phyloP scores from a whole-genome alignment of 2,888 invertebrate species.

The Arge pagana region DNA sequence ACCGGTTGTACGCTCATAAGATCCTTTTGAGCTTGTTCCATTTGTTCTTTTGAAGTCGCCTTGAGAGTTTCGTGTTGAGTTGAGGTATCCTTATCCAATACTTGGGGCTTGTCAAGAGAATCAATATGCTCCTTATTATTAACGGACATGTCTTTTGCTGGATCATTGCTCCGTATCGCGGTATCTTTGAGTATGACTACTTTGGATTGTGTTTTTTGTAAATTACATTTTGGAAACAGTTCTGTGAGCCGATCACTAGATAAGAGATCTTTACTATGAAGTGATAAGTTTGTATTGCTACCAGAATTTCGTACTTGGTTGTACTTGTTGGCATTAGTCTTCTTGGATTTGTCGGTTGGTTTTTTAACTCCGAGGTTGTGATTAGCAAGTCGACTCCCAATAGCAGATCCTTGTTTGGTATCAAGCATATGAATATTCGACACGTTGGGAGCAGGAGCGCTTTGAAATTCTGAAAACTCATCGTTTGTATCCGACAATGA shows the following conservation, averaged over 20 bases:
- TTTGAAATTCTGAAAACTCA: constrained; percentile 62
- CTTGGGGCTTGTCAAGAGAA: neutral
- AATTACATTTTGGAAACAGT: constrained; percentile 54
- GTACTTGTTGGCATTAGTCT: constrained; percentile 29
- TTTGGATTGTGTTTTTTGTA: constrained; percentile 50
- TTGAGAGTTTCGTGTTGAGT: constrained; percentile 4
- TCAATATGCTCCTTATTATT: neutral
- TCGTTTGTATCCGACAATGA: constrained; percentile 43
- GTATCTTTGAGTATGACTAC: constrained; percentile 55
- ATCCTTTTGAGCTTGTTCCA: constrained; percentile 40
- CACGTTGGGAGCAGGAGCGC: constrained; percentile 44
- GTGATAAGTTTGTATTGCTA: constrained; percentile 15
- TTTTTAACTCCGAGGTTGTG: constrained; percentile 58
- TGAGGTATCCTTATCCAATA: neutral
- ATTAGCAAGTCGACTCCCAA: constrained; percentile 59
- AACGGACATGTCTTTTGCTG: constrained; percentile 24
- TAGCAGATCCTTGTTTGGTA: constrained; percentile 52
- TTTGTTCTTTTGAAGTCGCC: constrained; percentile 3
- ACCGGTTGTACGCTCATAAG: constrained; percentile 51
- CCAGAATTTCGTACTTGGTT: constrained; percentile 4
- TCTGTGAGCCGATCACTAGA: constrained; percentile 36
- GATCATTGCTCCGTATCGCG: constrained; percentile 48
- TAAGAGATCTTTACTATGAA: constrained; percentile 31
- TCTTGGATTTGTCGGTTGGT: constrained; percentile 46
- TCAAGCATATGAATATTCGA: constrained; percentile 47